Evolutionary conservation across 2,888 invertebrate genomes (phyloP).

Genomic region (Antheraea yamamai): DNA sequence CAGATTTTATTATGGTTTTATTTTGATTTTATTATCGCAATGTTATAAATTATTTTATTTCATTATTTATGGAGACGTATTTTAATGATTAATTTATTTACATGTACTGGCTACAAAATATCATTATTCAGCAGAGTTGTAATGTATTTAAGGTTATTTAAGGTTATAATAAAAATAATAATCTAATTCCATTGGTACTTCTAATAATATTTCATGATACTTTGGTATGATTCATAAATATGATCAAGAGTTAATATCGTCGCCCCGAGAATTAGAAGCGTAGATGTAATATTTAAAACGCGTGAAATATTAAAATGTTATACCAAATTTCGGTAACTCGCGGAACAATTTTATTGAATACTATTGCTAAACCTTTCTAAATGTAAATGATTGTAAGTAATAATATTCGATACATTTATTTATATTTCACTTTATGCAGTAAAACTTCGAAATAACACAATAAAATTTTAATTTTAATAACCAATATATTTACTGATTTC

Average conservation of each 20-base stretch:
- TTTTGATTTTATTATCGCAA: not conserved
- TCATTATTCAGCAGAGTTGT: not conserved
- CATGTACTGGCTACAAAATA: not conserved
- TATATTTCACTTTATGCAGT: too few relatives aligned
- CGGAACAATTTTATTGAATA: not conserved
- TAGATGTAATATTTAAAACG: not conserved
- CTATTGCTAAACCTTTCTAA: not conserved
- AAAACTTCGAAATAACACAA: too few relatives aligned
- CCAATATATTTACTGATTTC: too few relatives aligned
- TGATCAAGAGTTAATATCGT: not conserved
- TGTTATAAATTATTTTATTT: not conserved
- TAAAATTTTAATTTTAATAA: too few relatives aligned
- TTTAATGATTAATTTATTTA: not conserved
- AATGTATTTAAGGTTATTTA: not conserved
- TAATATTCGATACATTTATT: not conserved
- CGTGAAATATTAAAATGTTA: not conserved
- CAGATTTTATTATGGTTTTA: not conserved
- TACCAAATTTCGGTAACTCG: not conserved
- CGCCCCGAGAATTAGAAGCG: not conserved
- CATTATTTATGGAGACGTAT: not conserved
- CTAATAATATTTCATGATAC: not conserved
- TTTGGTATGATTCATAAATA: not conserved
- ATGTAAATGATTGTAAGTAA: not conserved
- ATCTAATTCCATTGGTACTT: not conserved
- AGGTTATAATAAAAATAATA: not conserved